These are phyloP conservation scores for Mustela lutreola DNA, from an alignment of 2,113 vertebrate genomes.

Conservation along the genomic window DNA sequence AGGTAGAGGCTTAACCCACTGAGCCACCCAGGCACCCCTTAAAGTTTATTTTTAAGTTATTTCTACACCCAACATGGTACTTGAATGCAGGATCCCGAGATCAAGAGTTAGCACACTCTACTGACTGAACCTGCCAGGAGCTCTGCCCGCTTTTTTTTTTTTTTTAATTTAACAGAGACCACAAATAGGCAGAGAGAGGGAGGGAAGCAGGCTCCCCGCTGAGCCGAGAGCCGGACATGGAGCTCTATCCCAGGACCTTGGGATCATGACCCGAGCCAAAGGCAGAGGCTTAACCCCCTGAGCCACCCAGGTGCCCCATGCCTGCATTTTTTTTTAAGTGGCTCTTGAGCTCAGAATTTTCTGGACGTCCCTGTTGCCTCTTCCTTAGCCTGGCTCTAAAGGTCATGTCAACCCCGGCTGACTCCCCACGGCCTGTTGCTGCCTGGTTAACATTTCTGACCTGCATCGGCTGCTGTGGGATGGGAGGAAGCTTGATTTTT, in stretches of 20 bases:
- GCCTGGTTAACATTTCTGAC: background rate
- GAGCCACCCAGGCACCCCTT: too few species aligned
- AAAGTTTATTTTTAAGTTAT: background rate
- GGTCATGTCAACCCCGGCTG: fast-evolving
- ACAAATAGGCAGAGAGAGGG: too few species aligned
- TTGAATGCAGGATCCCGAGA: background rate
- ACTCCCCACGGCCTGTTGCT: background rate
- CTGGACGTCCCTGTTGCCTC: background rate
- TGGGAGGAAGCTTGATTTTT: background rate
- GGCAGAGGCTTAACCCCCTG: too few species aligned
- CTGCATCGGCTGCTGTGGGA: background rate
- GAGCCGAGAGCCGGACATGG: too few species aligned
- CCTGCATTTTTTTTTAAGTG: background rate
- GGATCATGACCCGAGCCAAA: too few species aligned
- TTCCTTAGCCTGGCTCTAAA: background rate
- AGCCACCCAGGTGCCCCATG: too few species aligned
- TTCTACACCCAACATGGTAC: background rate
- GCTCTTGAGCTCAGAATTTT: background rate
- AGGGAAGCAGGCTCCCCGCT: too few species aligned
- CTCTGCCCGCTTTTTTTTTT: background rate
- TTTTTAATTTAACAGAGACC: too few species aligned
- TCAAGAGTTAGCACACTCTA: background rate
- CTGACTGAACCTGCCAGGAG: background rate
- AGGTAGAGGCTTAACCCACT: too few species aligned
- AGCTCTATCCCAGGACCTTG: too few species aligned